Evolutionary conservation across 2,113 vertebrate species (phyloP), one percentile per base, ranked within the genome.

Genomic region (Thunnus thynnus): DNA sequence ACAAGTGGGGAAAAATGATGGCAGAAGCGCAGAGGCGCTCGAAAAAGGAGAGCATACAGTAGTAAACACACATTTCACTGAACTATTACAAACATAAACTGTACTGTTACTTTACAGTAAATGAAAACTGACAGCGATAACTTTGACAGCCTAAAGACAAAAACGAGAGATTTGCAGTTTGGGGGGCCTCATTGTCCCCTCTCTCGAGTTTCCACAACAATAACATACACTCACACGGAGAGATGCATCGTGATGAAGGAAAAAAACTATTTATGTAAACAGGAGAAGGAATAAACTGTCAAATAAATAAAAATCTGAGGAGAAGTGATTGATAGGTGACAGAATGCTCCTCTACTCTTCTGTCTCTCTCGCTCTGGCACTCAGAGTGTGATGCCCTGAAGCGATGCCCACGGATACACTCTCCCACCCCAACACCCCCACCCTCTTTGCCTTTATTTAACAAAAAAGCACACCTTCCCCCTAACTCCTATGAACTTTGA

Each of bases 311-410:
- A 87, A 90, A 87, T 63, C 72, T 84, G 83, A 80, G 69, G 80
- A 82, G 66, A 66, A 74, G 79, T 91, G 91, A 93, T 89, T 93
- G 93, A 93, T 91, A 90, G 87, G 88, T 93, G 91, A 93, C 90
- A 89, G 84, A 86, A 85, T 82, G 76, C 79, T 85, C 72, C 66
- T 86, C 64, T 84, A 62, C 57, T 72, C 61, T 55, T 77, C 54
- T 84, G 72, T 76, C 52, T 58, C 58, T 83, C 74, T 76, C 84
- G 61, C 78, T 64, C 64, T 85, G 89, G 85, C 87, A 87, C 79
- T 88, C 87, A 77, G 82, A 90, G 86, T 85, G 85, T 86, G 89
- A 88, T 82, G 91, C 90, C 93, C 92, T 82, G 68, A 78, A 89
- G 94, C 92, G 12, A 75, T 89, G 92, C 94, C 93, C 88, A 86